Evolutionary conservation across 2,888 invertebrate genomes (phyloP), one percentile per base, ranked within the genome.

Genomic region (Amphipoea oculea): DNA sequence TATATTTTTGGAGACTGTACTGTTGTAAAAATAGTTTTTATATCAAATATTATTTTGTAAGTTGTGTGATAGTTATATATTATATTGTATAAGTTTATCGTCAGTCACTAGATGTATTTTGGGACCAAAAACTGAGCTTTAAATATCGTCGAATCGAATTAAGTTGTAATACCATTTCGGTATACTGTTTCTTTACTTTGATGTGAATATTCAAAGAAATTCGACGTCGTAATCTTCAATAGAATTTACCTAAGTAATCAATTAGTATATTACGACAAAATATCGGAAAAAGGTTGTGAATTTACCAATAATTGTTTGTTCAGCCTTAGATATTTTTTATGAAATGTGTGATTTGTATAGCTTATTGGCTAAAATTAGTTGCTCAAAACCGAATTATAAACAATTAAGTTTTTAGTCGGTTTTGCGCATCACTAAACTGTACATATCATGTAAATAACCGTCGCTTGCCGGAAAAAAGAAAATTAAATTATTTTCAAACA

Each of bases 71-170:
- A 95, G 90, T 86, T 90, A 94, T 94, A 95, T 94, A 94, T 89
- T 94, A 94, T 95, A 94, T 94, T 88, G 75, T 92, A 92, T 93
- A 92, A 92, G 90, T 94, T 92, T 93, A 93, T 92, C 85, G 84
- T 63, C 63, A 87, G 88, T 82, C 86, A 85, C 79, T 86, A 88
- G 88, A 79, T 87, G 71, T 89, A 88, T 89, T 89, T 92, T 89
- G 92, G 94, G 94, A 95, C 95, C 96, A 95, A 95, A 95, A 92
- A 86, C 85, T 84, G 91, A 96, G 96, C 96, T 96, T 96, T 96
- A 96, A 95, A 84, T 67, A 20, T 75, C 48, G 69, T 77, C 67
- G 62, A 70, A 74, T 69, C 70, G 76, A 77, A 78, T 77, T 65
- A 65, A 60, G 48, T 82, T 79, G n/a, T 69, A 73, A 77, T 79